phyloP scores from a whole-genome alignment of 2,113 vertebrate species.

The Sapajus apella region DNA sequence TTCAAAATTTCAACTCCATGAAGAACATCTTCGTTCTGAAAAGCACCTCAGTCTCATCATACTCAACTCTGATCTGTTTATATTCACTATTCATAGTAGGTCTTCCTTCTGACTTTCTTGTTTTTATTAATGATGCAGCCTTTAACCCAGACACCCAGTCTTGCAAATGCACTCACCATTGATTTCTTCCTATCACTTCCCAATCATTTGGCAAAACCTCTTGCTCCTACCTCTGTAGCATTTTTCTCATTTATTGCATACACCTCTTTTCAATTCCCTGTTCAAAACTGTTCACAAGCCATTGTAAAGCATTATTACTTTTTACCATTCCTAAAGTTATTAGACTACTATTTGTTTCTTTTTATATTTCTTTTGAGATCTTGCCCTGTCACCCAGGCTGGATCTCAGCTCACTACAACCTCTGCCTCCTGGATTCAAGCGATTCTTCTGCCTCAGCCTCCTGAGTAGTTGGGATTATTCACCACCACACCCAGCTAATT shows the following conservation, averaged over 20 bases:
- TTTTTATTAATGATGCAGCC: neutral
- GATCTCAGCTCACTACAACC: no score
- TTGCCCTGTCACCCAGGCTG: no score
- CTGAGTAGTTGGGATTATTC: no score
- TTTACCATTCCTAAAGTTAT: neutral
- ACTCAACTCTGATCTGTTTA: neutral
- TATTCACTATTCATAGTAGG: rapidly evolving
- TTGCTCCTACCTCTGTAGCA: neutral
- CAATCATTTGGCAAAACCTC: neutral
- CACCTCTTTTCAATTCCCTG: neutral
- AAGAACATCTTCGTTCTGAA: neutral
- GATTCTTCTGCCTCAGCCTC: no score
- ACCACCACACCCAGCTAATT: no score
- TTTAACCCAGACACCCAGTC: neutral
- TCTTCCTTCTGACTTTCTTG: neutral
- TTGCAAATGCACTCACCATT: neutral
- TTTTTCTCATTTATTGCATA: neutral
- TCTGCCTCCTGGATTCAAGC: no score
- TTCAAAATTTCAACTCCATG: neutral
- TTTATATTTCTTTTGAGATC: no score
- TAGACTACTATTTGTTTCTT: neutral
- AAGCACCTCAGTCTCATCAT: neutral
- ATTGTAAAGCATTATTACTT: neutral
- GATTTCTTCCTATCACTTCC: neutral
- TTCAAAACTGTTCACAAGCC: neutral